phyloP scores from a whole-genome alignment of 35 echinoderm and acorn worm genomes.

The Acanthaster planci region DNA sequence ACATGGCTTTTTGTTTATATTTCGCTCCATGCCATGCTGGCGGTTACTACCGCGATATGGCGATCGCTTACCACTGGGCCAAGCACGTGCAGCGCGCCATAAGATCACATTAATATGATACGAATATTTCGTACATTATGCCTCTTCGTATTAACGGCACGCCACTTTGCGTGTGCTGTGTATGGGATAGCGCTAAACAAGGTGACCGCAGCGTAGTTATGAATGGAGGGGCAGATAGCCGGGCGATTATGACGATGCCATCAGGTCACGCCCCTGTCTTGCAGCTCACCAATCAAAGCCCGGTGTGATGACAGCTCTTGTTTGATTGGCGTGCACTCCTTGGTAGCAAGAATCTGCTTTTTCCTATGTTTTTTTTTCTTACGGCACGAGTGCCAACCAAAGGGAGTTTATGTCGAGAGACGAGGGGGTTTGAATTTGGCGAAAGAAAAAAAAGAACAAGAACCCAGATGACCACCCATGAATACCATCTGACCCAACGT shows the following conservation, averaged over 20 bases:
- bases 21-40: not conserved
- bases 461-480: constrained; percentile 18
- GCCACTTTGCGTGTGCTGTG: no score
- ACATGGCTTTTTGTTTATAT: constrained; percentile 23
- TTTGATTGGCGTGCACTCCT: constrained; percentile 9
- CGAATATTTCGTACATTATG: constrained; percentile 29
- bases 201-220: no score
- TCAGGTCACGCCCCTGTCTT: constrained; percentile 9
- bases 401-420: not conserved
- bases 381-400: not conserved
- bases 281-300: not conserved
- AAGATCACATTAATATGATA: constrained; percentile 32
- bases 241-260: not conserved
- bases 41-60: not conserved
- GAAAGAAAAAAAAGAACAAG: not conserved
- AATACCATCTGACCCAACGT: constrained; percentile 19
- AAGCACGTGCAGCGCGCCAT: not conserved
- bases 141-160: not conserved
- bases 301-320: constrained; percentile 1
- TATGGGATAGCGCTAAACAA: no score
- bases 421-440: not conserved
- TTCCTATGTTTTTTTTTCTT: not conserved
- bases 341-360: not conserved
- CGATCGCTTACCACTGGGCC: not conserved
- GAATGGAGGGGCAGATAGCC: no score